A percentile compares a stretch with the other conserved stretches of the same genome.
Evolutionary conservation across 2,888 invertebrate genomes (phyloP).

Genomic region (Cotesia congregata): DNA sequence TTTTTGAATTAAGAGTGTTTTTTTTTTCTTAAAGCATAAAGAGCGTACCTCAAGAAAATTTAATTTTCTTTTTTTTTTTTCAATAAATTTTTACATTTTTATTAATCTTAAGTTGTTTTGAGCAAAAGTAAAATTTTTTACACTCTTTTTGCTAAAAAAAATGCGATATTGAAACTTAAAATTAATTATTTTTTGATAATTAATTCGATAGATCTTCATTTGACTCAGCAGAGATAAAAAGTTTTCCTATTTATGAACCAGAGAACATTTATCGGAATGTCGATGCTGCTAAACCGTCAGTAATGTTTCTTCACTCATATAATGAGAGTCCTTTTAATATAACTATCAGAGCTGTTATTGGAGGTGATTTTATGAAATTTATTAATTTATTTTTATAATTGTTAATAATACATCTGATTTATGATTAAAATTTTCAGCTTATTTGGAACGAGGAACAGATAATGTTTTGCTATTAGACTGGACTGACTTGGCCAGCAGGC

Average conservation of each 20-base stretch:
- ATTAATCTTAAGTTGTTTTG: no score
- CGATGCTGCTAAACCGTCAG: constrained; percentile 47
- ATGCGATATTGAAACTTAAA: no score
- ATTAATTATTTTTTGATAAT: no score
- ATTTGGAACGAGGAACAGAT: constrained; percentile 52
- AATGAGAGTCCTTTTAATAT: constrained; percentile 50
- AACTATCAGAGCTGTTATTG: constrained; percentile 51
- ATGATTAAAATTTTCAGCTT: constrained; percentile 44
- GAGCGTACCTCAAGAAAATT: no score
- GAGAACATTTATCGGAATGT: constrained; percentile 43
- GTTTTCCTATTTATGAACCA: constrained; percentile 36
- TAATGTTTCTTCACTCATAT: constrained; percentile 54
- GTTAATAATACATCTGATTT: no score
- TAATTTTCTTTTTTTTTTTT: no score
- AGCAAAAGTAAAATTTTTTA: no score
- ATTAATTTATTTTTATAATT: neutral
- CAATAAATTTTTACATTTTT: no score
- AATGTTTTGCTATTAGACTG: constrained; percentile 59
- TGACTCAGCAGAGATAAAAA: constrained; percentile 11
- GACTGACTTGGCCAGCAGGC: constrained; percentile 52
- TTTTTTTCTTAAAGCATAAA: no score
- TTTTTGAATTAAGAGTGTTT: no score
- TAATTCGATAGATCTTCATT: neutral
- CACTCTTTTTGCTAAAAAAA: no score
- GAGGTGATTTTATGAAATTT: constrained; percentile 43